phyloP scores from a whole-genome alignment of 1,140 invertebrate genomes.

The Diploscapter pachys region DNA sequence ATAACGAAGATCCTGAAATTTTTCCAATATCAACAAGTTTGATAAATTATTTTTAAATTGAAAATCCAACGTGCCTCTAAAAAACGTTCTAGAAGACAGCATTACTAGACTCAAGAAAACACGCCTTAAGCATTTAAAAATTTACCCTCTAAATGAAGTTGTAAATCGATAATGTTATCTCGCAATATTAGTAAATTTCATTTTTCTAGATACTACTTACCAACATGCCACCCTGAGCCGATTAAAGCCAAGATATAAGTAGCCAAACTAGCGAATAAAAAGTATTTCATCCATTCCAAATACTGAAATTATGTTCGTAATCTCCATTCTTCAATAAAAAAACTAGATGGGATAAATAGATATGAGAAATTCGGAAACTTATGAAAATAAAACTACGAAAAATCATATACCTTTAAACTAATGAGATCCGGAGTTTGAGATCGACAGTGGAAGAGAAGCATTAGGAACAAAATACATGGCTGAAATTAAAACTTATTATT shows the following conservation, averaged over 20 bases:
- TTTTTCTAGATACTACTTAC: slow-evolving; percentile 7
- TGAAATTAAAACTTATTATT: slow-evolving; percentile 13
- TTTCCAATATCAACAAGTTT: neutral
- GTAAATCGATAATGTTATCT: neutral
- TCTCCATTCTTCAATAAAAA: too few species aligned
- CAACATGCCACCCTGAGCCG: slow-evolving; percentile 36
- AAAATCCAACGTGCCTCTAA: too few species aligned
- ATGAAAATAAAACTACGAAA: neutral
- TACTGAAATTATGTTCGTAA: slow-evolving; percentile 28
- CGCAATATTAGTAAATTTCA: neutral
- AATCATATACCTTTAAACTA: slow-evolving; percentile 21
- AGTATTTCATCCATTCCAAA: slow-evolving; percentile 40
- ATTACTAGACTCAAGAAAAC: neutral
- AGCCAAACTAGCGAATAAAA: slow-evolving; percentile 33
- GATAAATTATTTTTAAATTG: too few species aligned
- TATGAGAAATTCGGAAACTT: neutral
- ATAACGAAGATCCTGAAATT: slow-evolving; percentile 32
- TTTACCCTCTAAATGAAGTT: neutral
- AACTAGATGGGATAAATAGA: too few species aligned
- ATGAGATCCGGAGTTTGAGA: slow-evolving; percentile 44
- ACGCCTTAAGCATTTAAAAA: neutral
- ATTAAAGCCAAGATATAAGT: slow-evolving; percentile 41
- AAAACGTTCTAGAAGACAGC: neutral
- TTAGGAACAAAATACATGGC: slow-evolving; percentile 40
- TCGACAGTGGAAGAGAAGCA: slow-evolving; percentile 45